phyloP scores from a whole-genome alignment of 2,113 vertebrate species.

The Corythoichthys intestinalis region DNA sequence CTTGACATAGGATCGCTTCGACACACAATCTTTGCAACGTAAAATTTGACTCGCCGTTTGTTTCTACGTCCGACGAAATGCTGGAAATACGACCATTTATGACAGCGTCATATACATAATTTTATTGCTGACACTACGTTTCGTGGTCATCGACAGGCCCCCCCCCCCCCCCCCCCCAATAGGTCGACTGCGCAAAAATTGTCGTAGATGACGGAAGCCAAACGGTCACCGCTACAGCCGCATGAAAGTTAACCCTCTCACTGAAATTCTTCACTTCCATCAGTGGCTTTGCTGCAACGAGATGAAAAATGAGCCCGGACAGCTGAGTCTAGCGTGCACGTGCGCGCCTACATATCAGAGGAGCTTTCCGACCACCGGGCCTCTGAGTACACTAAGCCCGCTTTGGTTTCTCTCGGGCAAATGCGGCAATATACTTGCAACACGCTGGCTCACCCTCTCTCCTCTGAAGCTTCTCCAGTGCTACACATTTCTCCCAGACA shows the following conservation, averaged over 20 bases:
- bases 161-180: too few species aligned
- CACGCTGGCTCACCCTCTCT: constrained; percentile 20
- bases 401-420: constrained; percentile 51
- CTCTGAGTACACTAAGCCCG: constrained; percentile 34
- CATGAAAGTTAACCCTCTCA: constrained; percentile 58
- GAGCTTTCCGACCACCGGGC: constrained; percentile 58
- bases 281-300: constrained; percentile 70
- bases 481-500: constrained; percentile 26
- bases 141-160: too few species aligned
- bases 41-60: too few species aligned
- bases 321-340: constrained; percentile 62
- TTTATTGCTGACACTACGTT: too few species aligned
- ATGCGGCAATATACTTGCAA: constrained; percentile 41
- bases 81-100: too few species aligned
- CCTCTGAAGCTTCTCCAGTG: constrained; percentile 59
- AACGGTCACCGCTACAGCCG: constrained; percentile 24
- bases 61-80: too few species aligned
- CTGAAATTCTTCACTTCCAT: constrained; percentile 73
- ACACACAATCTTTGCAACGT: too few species aligned
- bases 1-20: too few species aligned
- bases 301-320: constrained; percentile 69
- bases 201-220: constrained; percentile 49
- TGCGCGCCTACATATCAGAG: constrained; percentile 21
- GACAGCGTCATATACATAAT: too few species aligned
- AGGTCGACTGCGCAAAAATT: background rate